phyloP scores from a whole-genome alignment of 2,888 invertebrate species.

The Tyria jacobaeae region DNA sequence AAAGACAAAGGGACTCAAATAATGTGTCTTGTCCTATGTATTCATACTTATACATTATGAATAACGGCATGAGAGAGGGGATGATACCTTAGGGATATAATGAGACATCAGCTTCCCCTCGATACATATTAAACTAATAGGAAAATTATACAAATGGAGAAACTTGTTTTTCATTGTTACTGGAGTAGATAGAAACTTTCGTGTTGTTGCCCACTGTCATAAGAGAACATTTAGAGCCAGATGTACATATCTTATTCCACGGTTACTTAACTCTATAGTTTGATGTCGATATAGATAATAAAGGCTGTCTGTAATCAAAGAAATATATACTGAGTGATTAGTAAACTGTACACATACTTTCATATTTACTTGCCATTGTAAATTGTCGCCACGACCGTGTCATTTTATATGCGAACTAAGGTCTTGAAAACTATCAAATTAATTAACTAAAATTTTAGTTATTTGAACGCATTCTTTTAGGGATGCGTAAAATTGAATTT shows the following conservation, averaged over 20 bases:
- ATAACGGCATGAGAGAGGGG: no score
- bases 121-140: slow-evolving; percentile 42
- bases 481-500: slow-evolving; percentile 15
- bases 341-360: not conserved
- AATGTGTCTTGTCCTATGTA: no score
- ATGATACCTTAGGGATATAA: slow-evolving; percentile 1
- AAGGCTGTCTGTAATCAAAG: slow-evolving; percentile 15
- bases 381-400: slow-evolving; percentile 4
- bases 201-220: slow-evolving; percentile 24
- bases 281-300: no score
- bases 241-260: no score
- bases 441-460: slow-evolving; percentile 15
- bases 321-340: slow-evolving; percentile 15
- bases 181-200: slow-evolving; percentile 34
- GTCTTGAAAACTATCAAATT: slow-evolving; percentile 10
- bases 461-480: not conserved
- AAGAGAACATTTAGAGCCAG: slow-evolving; percentile 26
- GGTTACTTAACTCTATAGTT: no score
- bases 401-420: not conserved
- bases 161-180: slow-evolving; percentile 46
- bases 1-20: no score
- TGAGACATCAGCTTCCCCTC: slow-evolving; percentile 28
- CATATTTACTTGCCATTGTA: slow-evolving; percentile 1
- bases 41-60: no score
- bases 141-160: slow-evolving; percentile 51